phyloP scores from a whole-genome alignment of 2,888 invertebrate genomes.

The Noctua fimbriata region DNA sequence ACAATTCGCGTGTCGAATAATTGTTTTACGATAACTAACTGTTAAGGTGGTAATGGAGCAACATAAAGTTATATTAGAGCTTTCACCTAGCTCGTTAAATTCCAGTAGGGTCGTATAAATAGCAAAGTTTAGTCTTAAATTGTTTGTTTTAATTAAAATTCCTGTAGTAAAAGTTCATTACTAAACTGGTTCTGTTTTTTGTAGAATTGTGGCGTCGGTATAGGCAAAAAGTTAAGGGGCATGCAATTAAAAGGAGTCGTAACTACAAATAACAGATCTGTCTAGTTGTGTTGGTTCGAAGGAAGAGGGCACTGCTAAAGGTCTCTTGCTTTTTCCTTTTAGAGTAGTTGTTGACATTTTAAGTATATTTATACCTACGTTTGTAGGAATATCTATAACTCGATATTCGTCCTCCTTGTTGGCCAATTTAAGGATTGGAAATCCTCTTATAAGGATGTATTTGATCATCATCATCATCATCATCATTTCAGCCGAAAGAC shows the following conservation, averaged over 20 bases:
- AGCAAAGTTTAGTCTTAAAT: constrained; percentile 25
- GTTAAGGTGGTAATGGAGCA: constrained; percentile 15
- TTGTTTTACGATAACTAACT: constrained; percentile 34
- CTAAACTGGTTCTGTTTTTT: constrained; percentile 19
- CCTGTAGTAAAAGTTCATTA: constrained; percentile 31
- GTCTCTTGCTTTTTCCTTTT: constrained; percentile 59
- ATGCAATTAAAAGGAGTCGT: constrained; percentile 31
- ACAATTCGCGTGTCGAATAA: constrained; percentile 26
- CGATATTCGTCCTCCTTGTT: constrained; percentile 30
- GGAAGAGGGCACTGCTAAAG: constrained; percentile 56
- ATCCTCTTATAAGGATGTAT: background rate
- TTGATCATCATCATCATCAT: too few species aligned
- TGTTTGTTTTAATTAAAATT: constrained; percentile 38
- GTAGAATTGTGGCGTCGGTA: constrained; percentile 17
- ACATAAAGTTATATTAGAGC: constrained; percentile 25
- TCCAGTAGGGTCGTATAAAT: background rate
- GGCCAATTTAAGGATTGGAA: background rate
- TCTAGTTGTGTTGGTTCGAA: constrained; percentile 42
- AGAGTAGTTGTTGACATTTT: constrained; percentile 52
- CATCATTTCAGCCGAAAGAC: too few species aligned
- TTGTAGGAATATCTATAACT: constrained; percentile 15
- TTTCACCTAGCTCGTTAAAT: constrained; percentile 22
- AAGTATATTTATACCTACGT: constrained; percentile 18
- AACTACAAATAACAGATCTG: constrained; percentile 30
- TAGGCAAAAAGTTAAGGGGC: constrained; percentile 33